Base-by-base conservation (phyloP, 2,797 vertebrate genomes). In the Parauchenoglanis ngamensis region DNA sequence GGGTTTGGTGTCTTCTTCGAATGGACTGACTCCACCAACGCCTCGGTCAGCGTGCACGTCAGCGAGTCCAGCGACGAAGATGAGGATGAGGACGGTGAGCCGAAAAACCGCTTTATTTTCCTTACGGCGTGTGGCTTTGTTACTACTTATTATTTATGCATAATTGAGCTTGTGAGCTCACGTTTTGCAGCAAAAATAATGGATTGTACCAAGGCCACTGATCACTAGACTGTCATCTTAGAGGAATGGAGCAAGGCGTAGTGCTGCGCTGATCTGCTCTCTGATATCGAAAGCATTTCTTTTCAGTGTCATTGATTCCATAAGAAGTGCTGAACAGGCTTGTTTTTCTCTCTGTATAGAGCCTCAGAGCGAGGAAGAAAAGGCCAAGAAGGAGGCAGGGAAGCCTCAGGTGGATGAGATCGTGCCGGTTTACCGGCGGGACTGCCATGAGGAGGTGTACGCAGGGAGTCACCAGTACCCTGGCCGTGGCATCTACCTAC, bases 1-100 rank as follows among this genome's bases (percentile, higher is more conserved):
- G 98, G 98, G 92, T 99, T 99, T 93, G 98, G 98, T 87, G 98
- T 99, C 87, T 98, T 98, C 95, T 99, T 99, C 93, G 98, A 99
- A 96, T 99, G 98, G 98, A 99, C 97, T 91, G 98, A 99, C 82
- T 97, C 97, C n/a, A 96, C 98, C 75, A 97, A 97, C 11, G 98
- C 98, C 35, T 96, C 98, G 0, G 98, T 99, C 95, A 99, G 98
- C 59, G 98, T 99, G 89, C 98, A 99, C 35, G 98, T 99, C 94
- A 99, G 98, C 0, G 98, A 99, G 94, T 99, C 98, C 93, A 99
- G 98, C 44, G 98, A 99, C 7, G 98, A 99, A 15, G 98, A 99
- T 0, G 98, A 99, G 61, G 98, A 99, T 2, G 98, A 99, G 0
- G 98, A 99, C 95, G 98, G 98, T 99, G 93, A 94, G 94, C 11